These are phyloP conservation scores for Melinaea marsaeus DNA, from an alignment of 2,888 invertebrate species.

Conservation along the genomic window DNA sequence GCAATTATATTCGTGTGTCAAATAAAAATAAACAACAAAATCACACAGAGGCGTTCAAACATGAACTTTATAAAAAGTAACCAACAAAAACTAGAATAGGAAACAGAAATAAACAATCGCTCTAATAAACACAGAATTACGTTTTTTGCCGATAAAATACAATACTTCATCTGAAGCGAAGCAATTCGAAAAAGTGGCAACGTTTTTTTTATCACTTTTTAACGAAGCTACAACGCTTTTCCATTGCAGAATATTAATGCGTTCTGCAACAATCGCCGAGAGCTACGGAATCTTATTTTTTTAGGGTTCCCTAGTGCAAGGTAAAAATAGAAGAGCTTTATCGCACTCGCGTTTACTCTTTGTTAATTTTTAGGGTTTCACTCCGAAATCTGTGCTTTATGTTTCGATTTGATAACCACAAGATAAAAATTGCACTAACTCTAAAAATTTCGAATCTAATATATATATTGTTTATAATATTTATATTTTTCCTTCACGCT, in stretches of 20 bases:
- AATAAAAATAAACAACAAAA: no score
- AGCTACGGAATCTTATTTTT: slow-evolving; percentile 31
- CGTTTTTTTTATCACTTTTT: slow-evolving; percentile 25
- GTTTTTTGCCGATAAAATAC: slow-evolving; percentile 30
- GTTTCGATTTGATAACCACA: background rate
- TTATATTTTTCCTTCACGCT: slow-evolving; percentile 22
- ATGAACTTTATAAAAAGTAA: background rate
- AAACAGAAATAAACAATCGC: slow-evolving; percentile 23
- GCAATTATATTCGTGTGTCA: background rate
- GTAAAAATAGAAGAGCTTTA: slow-evolving; percentile 22
- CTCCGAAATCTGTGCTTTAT: slow-evolving; percentile 8
- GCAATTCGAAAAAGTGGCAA: slow-evolving; percentile 30
- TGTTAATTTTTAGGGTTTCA: slow-evolving; percentile 16
- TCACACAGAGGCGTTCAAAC: background rate
- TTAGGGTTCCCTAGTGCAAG: slow-evolving; percentile 26
- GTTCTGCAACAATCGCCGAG: slow-evolving; percentile 28
- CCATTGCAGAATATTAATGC: slow-evolving; percentile 30
- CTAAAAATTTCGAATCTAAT: background rate
- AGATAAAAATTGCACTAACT: no score
- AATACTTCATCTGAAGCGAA: slow-evolving; percentile 28
- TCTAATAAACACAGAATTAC: slow-evolving; percentile 27
- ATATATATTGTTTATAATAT: slow-evolving; percentile 1
- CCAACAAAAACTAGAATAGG: background rate
- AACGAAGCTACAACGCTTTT: slow-evolving; percentile 25
- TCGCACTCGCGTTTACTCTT: slow-evolving; percentile 22